Percentiles rank a stretch among this genome's conserved stretches.
Conservation (phyloP, 2,888 invertebrate species). For the Chrysina gloriosa region DNA sequence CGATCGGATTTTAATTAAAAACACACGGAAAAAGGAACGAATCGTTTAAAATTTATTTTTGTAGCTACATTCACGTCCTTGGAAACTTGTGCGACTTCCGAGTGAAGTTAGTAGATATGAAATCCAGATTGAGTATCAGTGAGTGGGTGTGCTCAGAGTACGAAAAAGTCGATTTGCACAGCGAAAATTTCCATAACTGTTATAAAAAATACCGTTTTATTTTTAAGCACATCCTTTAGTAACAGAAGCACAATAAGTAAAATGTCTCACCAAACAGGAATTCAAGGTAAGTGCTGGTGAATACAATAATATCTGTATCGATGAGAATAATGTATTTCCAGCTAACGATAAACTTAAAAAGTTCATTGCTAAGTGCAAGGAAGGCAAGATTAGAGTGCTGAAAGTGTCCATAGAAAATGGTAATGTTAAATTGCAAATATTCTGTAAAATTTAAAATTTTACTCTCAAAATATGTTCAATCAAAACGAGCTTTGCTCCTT, state of each 20-base stretch:
- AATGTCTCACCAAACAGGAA: constrained; percentile 94
- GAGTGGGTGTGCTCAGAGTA: constrained; percentile 4
- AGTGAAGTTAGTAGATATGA: neutral
- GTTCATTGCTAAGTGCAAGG: constrained; percentile 84
- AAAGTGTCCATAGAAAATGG: constrained; percentile 91
- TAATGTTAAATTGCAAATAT: constrained; percentile 64
- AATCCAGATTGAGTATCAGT: neutral
- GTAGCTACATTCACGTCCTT: neutral
- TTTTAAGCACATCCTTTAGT: constrained; percentile 4
- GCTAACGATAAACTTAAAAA: constrained; percentile 86
- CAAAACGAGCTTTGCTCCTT: constrained; percentile 22
- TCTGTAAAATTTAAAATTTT: neutral
- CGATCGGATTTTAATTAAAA: neutral
- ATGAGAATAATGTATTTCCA: constrained; percentile 59
- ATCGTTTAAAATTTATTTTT: too few species aligned
- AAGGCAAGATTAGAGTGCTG: constrained; percentile 82
- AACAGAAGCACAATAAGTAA: constrained; percentile 10
- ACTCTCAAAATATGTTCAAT: neutral
- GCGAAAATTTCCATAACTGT: neutral
- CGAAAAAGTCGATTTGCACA: neutral
- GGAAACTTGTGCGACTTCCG: neutral
- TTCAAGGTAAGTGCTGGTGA: constrained; percentile 74
- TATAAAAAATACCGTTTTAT: neutral
- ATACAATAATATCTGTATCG: constrained; percentile 13
- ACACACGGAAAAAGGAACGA: neutral